A percentile compares a stretch with the other conserved stretches of the same genome.
phyloP scores from a whole-genome alignment of 1,140 invertebrate species.

The Leptinotarsa undecemlineata region DNA sequence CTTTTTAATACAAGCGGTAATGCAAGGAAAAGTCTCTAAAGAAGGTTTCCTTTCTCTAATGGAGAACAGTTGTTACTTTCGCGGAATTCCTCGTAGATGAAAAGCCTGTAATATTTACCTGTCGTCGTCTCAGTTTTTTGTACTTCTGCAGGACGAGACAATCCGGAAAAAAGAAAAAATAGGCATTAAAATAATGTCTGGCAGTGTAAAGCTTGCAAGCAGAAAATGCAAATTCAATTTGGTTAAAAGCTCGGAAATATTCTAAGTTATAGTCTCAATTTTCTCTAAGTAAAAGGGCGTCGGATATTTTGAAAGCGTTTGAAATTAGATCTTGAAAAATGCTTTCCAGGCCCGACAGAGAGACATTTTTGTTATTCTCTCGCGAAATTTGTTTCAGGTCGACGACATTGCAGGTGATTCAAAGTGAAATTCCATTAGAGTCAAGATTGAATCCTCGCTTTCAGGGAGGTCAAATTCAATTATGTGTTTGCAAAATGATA shows the following conservation, averaged over 20 bases:
- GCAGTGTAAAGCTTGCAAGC: conserved; percentile 4
- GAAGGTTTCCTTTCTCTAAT: background rate
- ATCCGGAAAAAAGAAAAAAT: conserved; percentile 53
- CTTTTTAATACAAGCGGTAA: too few relatives aligned
- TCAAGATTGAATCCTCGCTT: background rate
- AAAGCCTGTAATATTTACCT: conserved; percentile 65
- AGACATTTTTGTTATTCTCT: conserved; percentile 2
- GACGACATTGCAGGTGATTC: background rate
- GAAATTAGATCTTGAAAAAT: conserved; percentile 13
- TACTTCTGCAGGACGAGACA: conserved; percentile 70
- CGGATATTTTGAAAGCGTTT: conserved; percentile 13
- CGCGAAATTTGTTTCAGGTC: background rate
- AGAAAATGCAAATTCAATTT: conserved; percentile 21
- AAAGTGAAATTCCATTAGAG: background rate
- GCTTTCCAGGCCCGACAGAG: background rate
- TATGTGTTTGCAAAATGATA: background rate
- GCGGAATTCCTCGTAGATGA: background rate
- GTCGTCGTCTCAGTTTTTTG: conserved; percentile 86
- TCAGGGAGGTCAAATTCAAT: background rate
- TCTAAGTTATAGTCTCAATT: conserved; percentile 5
- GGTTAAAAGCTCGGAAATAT: conserved; percentile 21
- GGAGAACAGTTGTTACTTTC: background rate
- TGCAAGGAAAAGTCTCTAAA: too few relatives aligned
- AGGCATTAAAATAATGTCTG: conserved; percentile 23
- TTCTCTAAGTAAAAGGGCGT: background rate